phyloP scores from a whole-genome alignment of 2,797 vertebrate genomes.

The Rhinichthys osculus region DNA sequence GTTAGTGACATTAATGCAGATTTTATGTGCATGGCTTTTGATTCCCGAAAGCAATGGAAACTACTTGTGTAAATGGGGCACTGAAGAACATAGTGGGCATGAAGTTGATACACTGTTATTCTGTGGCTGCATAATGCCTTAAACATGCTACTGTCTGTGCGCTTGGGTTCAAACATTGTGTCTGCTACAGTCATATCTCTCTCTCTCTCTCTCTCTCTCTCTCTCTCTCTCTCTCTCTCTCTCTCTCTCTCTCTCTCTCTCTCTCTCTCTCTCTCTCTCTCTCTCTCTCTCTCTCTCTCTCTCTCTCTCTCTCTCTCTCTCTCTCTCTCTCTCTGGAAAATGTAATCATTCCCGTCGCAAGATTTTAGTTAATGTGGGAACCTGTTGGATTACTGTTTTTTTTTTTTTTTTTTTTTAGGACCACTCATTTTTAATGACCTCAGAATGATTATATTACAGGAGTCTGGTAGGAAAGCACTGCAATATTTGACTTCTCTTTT shows the following conservation, averaged over 20 bases:
- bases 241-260: no score
- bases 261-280: no score
- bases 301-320: constrained; percentile 33
- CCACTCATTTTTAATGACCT: constrained; percentile 69
- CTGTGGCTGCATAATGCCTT: constrained; percentile 53
- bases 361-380: constrained; percentile 50
- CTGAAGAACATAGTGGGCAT: constrained; percentile 61
- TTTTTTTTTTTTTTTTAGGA: background rate
- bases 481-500: constrained; percentile 78
- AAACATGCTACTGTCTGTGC: constrained; percentile 52
- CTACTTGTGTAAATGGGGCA: constrained; percentile 49
- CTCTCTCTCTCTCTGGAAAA: constrained; percentile 10
- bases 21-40: constrained; percentile 74
- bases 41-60: constrained; percentile 57
- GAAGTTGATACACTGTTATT: constrained; percentile 57
- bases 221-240: no score
- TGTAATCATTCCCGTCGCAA: constrained; percentile 30
- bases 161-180: constrained; percentile 25
- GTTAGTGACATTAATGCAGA: constrained; percentile 61
- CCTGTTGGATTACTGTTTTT: constrained; percentile 35
- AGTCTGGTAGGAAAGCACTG: constrained; percentile 69
- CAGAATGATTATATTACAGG: constrained; percentile 61
- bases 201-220: background rate
- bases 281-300: background rate
- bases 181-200: constrained; percentile 50